Conservation (phyloP, 92 coral and sea anemone genomes). For the Epizoanthus illoricatus region DNA sequence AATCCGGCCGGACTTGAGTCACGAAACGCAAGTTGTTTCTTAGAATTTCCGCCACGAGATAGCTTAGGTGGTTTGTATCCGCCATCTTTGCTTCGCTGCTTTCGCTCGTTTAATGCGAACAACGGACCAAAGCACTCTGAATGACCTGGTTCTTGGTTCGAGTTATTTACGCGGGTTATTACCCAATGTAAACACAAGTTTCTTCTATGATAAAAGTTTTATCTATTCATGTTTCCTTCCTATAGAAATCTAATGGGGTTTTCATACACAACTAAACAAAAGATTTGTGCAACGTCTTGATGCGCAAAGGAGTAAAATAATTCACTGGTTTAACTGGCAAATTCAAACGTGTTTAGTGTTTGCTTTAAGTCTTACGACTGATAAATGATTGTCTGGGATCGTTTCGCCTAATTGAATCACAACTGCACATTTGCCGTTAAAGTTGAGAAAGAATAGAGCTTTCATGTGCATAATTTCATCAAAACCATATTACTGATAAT, state of each 20-base stretch:
- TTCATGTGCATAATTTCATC: slow-evolving; percentile 72
- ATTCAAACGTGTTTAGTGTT: slow-evolving; percentile 43
- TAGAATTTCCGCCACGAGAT: slow-evolving; percentile 16
- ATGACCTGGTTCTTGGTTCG: slow-evolving; percentile 19
- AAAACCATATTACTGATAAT: slow-evolving; percentile 60
- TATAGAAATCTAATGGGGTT: slow-evolving; percentile 84
- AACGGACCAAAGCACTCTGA: background rate
- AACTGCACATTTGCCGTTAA: slow-evolving; percentile 59
- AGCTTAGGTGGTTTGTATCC: background rate
- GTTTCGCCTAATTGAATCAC: slow-evolving; percentile 79
- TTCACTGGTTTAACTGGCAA: slow-evolving; percentile 57
- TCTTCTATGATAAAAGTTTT: slow-evolving; percentile 70
- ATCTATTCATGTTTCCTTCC: slow-evolving; percentile 81
- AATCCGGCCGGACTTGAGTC: slow-evolving; percentile 13
- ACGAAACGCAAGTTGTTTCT: slow-evolving; percentile 8
- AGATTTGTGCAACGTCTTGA: slow-evolving; percentile 64
- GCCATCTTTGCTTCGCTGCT: background rate
- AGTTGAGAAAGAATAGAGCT: slow-evolving; percentile 49
- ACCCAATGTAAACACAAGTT: slow-evolving; percentile 69
- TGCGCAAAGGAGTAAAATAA: slow-evolving; percentile 57
- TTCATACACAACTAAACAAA: slow-evolving; percentile 79
- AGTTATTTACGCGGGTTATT: slow-evolving; percentile 58
- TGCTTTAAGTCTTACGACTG: slow-evolving; percentile 66
- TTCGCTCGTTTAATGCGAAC: background rate
- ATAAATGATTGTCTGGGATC: slow-evolving; percentile 46